Percentiles rank a stretch among this genome's conserved stretches.
Conservation (phyloP, 2,888 invertebrate species). For the Luffia ferchaultella region DNA sequence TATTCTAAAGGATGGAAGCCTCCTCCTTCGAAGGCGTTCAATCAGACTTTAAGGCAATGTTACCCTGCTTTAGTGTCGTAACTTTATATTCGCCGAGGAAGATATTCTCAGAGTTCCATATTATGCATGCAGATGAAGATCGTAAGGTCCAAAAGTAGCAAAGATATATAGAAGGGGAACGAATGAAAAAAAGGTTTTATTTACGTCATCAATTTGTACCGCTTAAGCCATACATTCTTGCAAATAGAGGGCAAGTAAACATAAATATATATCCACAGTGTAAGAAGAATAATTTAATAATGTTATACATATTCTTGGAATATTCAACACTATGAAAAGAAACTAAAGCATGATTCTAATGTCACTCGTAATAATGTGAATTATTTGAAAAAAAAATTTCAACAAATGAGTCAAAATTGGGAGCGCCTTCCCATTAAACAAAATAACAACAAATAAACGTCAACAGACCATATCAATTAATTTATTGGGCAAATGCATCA, state of each 20-base stretch:
- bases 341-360: too few species aligned
- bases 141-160: constrained; percentile 29
- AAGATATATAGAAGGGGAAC: neutral
- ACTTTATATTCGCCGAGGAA: constrained; percentile 46
- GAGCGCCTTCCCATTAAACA: too few species aligned
- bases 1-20: constrained; percentile 39
- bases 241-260: neutral
- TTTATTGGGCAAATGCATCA: constrained; percentile 15
- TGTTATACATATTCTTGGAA: too few species aligned
- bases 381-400: too few species aligned
- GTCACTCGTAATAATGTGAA: too few species aligned
- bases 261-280: too few species aligned
- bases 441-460: neutral
- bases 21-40: constrained; percentile 33
- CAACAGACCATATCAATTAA: constrained; percentile 13
- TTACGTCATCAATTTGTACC: neutral
- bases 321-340: too few species aligned
- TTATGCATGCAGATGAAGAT: constrained; percentile 42
- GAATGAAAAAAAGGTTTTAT: neutral
- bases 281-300: too few species aligned
- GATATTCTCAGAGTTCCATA: constrained; percentile 35
- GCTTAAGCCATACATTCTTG: neutral
- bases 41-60: constrained; percentile 35
- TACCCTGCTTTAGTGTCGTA: constrained; percentile 26
- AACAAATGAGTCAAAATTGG: too few species aligned